phyloP scores from a whole-genome alignment of 2,888 invertebrate species.

The Strigamia crassipes region DNA sequence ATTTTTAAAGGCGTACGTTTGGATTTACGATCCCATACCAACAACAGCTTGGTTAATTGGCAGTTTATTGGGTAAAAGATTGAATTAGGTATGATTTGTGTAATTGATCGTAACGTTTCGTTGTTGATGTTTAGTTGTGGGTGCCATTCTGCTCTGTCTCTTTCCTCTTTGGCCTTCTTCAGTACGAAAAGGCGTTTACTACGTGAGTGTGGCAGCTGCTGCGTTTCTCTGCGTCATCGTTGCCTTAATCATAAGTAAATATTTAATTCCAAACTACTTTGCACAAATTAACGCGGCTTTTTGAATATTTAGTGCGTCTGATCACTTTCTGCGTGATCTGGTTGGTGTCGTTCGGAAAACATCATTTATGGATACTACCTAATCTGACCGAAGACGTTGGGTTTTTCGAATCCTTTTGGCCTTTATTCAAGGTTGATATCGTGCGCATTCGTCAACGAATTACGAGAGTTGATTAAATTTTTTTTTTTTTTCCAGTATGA shows the following conservation, averaged over 20 bases:
- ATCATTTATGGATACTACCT: conserved; percentile 98
- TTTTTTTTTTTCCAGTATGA: conserved; percentile 36
- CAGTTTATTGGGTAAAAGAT: conserved; percentile 58
- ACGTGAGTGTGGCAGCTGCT: conserved; percentile 91
- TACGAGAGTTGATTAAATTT: background rate
- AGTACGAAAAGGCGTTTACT: conserved; percentile 93
- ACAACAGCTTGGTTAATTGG: conserved; percentile 79
- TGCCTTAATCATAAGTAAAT: conserved; percentile 73
- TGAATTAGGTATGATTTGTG: background rate
- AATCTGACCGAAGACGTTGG: conserved; percentile 99
- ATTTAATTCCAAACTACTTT: background rate
- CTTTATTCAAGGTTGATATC: conserved; percentile 77
- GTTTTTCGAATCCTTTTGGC: conserved; percentile 98
- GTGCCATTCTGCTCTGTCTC: conserved; percentile 92
- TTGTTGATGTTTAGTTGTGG: conserved; percentile 73
- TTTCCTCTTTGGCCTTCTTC: conserved; percentile 99
- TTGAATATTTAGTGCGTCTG: conserved; percentile 68
- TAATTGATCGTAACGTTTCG: conserved; percentile 54
- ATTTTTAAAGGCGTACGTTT: conserved; percentile 76
- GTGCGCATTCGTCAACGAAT: background rate
- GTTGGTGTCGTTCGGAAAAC: conserved; percentile 81
- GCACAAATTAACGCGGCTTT: background rate
- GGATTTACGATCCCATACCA: conserved; percentile 97
- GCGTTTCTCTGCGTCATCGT: conserved; percentile 93
- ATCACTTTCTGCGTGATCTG: conserved; percentile 91